Evolutionary conservation across 2,888 invertebrate species (phyloP).

Genomic region (Monopis laevigella): DNA sequence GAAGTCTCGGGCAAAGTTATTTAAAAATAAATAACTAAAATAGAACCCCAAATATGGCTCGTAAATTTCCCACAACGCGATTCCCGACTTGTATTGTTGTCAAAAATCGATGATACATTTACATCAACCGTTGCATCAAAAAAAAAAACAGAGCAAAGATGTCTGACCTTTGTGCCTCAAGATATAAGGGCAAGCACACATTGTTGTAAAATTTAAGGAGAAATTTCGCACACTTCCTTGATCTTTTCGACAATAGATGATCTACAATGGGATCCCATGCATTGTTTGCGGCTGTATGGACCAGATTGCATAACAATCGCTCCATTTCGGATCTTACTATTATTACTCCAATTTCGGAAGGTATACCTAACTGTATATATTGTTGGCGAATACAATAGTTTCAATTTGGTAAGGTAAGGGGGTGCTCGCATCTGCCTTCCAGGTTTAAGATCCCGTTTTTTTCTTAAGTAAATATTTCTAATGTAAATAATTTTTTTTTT

Average conservation of each 20-base stretch:
- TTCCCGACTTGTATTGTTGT: conserved; percentile 47
- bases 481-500: no score
- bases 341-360: conserved; percentile 41
- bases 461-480: neutral
- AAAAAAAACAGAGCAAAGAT: conserved; percentile 48
- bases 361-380: conserved; percentile 30
- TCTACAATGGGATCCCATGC: conserved; percentile 15
- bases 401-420: conserved; percentile 26
- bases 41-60: conserved; percentile 24
- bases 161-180: conserved; percentile 22
- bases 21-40: no score
- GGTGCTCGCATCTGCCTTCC: conserved; percentile 10
- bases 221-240: conserved; percentile 53
- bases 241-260: conserved; percentile 29
- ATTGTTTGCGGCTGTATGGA: conserved; percentile 27
- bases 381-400: conserved; percentile 41
- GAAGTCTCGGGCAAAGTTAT: no score
- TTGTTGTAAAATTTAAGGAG: neutral
- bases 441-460: neutral
- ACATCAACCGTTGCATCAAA: conserved; percentile 31
- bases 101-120: conserved; percentile 56
- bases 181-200: neutral
- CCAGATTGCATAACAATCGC: conserved; percentile 52
- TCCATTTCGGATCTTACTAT: no score
- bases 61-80: conserved; percentile 60